Conservation (phyloP, 2,797 vertebrate species). For the Podarcis siculus region DNA sequence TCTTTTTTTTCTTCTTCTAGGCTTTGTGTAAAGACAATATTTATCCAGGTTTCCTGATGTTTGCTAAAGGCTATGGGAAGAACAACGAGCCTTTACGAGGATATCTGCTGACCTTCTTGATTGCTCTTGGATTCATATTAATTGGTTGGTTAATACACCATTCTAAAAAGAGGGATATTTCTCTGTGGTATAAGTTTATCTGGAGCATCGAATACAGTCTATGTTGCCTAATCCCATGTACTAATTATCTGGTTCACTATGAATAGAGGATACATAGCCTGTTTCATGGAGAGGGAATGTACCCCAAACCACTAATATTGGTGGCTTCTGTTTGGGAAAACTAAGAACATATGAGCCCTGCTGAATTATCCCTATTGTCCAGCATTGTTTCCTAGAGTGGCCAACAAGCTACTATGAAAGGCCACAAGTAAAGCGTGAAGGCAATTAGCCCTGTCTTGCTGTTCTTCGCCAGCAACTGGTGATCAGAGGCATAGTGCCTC, state of each 20-base stretch:
- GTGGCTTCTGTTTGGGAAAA: not conserved
- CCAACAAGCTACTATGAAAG: no score
- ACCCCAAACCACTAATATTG: not conserved
- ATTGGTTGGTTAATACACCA: conserved; percentile 84
- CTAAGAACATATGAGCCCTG: no score
- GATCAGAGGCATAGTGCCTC: no score
- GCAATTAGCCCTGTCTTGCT: no score
- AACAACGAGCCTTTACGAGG: conserved; percentile 98
- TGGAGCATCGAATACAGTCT: not conserved
- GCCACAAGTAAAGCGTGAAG: no score
- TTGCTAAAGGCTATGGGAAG: conserved; percentile 97
- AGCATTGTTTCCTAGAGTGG: no score
- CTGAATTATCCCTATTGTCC: no score
- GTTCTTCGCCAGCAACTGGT: no score
- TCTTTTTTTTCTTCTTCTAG: conserved; percentile 72
- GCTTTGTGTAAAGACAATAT: conserved; percentile 98
- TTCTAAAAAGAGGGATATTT: not conserved
- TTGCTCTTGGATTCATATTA: conserved; percentile 96
- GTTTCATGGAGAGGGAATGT: not conserved
- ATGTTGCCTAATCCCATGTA: not conserved
- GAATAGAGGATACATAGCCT: not conserved
- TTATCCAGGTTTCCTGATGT: conserved; percentile 92
- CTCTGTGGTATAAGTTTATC: not conserved
- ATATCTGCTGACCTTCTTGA: conserved; percentile 94
- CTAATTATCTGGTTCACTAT: not conserved